A percentile compares a stretch with the other conserved stretches of the same genome.
Conservation (phyloP, 2,113 vertebrate genomes). For the Semicossyphus pulcher region DNA sequence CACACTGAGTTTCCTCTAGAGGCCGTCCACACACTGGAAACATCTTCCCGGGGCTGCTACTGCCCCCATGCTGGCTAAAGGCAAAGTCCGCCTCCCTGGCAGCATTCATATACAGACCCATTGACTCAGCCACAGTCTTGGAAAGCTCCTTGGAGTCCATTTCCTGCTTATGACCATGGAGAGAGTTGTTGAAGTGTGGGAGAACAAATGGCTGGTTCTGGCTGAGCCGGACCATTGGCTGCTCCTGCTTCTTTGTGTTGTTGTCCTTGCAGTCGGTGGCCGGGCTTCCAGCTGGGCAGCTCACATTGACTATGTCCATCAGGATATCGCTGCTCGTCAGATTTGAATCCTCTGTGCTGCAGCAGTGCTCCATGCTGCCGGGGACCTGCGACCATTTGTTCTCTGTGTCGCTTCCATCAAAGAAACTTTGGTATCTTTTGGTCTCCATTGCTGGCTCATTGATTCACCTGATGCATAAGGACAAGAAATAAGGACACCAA, state of each 20-base stretch:
- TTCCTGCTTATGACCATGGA: conserved; percentile 84
- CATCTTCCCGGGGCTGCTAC: conserved; percentile 88
- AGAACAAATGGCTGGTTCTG: conserved; percentile 86
- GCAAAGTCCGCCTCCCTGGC: conserved; percentile 91
- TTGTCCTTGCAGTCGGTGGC: conserved; percentile 86
- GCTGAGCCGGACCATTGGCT: conserved; percentile 86
- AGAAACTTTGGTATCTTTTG: conserved; percentile 96
- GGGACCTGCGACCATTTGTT: conserved; percentile 93
- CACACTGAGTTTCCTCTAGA: conserved; percentile 80
- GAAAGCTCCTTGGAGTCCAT: conserved; percentile 97
- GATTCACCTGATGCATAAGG: conserved; percentile 75
- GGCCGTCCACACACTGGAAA: conserved; percentile 88
- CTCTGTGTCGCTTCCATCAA: conserved; percentile 92
- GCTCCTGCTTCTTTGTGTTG: conserved; percentile 88
- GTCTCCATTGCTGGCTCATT: conserved; percentile 93
- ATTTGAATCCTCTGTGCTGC: conserved; percentile 84
- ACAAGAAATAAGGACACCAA: neutral
- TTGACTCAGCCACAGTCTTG: conserved; percentile 95
- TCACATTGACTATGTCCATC: conserved; percentile 92
- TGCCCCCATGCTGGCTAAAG: conserved; percentile 87
- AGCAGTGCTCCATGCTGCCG: conserved; percentile 84
- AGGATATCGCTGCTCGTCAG: conserved; percentile 86
- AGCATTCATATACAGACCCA: conserved; percentile 98
- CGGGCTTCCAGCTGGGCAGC: conserved; percentile 84
- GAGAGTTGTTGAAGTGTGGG: conserved; percentile 88